Evolutionary conservation across 1,140 invertebrate genomes (phyloP), one percentile per base, ranked within the genome.

Genomic region (Metaphire vulgaris): DNA sequence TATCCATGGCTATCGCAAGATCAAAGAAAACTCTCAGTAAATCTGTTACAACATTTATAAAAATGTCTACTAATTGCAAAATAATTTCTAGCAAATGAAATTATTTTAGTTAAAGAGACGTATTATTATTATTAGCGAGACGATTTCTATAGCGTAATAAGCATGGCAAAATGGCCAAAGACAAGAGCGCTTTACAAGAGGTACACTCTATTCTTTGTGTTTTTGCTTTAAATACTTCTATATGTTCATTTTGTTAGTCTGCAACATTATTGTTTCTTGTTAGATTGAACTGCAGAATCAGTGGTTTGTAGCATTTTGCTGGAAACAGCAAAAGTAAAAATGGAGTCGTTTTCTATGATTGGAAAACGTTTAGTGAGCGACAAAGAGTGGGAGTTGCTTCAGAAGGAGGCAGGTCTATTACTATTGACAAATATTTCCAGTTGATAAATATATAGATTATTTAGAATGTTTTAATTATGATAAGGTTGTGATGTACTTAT

Each of bases 361-460:
- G 85, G 85, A 1, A 83, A 83, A 74, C 75, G 87, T 74, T 74
- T 88, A 16, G 87, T 88, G 72, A 87, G 86, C 81, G 86, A 88
- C 76, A 83, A 82, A 68, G 87, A 88, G 79, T 88, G 87, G 87
- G 80, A 83, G 33, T 80, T 85, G 28, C 76, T 88, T 67, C 85
- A 88, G 78, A 82, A 86, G 78, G 86, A 88, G 83, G 86, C 88
- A 72, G 74, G 26, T 73, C 15, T 56, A 29, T 30, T 64, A 29
- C 34, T 15, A n/a, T n/a, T n/a, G n/a, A n/a, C n/a, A n/a, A n/a
- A n/a, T n/a, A n/a, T n/a, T n/a, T n/a, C n/a, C n/a, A n/a, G n/a
- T n/a, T n/a, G n/a, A n/a, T n/a, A n/a, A n/a, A n/a, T n/a, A n/a
- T n/a, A n/a, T n/a, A n/a, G n/a, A n/a, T n/a, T n/a, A n/a, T n/a